Evolutionary conservation across 2,888 invertebrate genomes (phyloP), one percentile per base, ranked within the genome.

Genomic region (Nycteola revayana): DNA sequence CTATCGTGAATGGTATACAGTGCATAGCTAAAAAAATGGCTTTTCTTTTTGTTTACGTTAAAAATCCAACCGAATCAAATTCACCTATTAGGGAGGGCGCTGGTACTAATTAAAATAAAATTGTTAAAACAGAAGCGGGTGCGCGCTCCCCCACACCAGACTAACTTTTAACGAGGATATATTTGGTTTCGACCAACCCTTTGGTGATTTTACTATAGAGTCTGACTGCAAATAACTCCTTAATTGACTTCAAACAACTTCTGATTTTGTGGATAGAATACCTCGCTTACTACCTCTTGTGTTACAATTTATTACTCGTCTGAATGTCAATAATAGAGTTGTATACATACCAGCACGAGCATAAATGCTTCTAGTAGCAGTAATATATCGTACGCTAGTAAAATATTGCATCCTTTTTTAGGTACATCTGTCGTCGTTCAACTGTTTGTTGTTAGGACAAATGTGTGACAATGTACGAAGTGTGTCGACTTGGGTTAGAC

Each of bases 91-190:
- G 64, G 62, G 66, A 56, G 74, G 66, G 67, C 66, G 75, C 75
- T 74, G 80, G 63, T 81, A 77, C 86, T 87, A 86, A 87, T 87
- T 87, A 86, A 86, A 87, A 87, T 78, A 84, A 88, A 88, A 86
- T 83, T 83, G 84, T 82, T 84, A 81, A 87, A 86, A 83, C 82
- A 76, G 70, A 49, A 54, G 61, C 60, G 66, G 56, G 65, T 65
- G 67, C 70, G 59, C 65, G 52, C 66, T 59, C 61, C 62, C 71
- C 67, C 69, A 66, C 48, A 52, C 73, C 74, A 68, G 83, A 67
- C 82, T 75, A 88, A 87, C 85, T 88, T 87, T 88, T 88, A 88
- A 88, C 86, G 88, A 87, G 87, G 82, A 87, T 87, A 80, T 87
- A 85, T 87, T 86, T 82, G 85, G 80, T 82, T 86, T 82, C 78